phyloP scores from a whole-genome alignment of 2,888 invertebrate genomes.

The Hirtodrosophila trivittata region DNA sequence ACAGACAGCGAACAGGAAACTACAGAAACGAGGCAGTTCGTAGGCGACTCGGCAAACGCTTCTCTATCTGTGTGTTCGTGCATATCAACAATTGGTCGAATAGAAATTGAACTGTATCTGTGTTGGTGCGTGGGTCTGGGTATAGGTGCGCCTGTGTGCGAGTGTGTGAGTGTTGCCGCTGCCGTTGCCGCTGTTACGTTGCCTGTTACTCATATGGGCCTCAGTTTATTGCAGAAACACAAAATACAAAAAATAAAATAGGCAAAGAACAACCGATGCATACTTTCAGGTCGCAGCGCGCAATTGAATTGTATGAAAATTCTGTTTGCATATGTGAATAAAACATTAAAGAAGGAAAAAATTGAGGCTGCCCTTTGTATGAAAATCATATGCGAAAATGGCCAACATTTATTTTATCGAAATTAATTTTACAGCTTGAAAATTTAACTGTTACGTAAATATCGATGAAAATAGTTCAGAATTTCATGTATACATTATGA shows the following conservation, averaged over 20 bases:
- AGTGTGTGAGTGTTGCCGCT: slow-evolving; percentile 15
- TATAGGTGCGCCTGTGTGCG: slow-evolving; percentile 23
- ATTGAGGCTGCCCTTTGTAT: slow-evolving; percentile 21
- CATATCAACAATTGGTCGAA: slow-evolving; percentile 78
- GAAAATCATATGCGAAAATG: slow-evolving; percentile 32
- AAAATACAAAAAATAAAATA: slow-evolving; percentile 20
- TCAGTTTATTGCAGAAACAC: slow-evolving; percentile 52
- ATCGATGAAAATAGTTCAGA: too few species aligned
- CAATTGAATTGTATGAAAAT: slow-evolving; percentile 76
- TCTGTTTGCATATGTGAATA: slow-evolving; percentile 79
- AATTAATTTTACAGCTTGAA: too few species aligned
- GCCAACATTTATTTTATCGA: slow-evolving; percentile 11
- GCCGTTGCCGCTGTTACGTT: slow-evolving; percentile 21
- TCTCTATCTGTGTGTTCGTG: slow-evolving; percentile 53
- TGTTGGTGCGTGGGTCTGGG: slow-evolving; percentile 23
- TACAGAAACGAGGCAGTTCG: slow-evolving; percentile 44
- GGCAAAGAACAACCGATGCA: slow-evolving; percentile 49
- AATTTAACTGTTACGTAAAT: too few species aligned
- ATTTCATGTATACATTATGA: too few species aligned
- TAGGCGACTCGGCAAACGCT: slow-evolving; percentile 36
- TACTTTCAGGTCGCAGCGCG: slow-evolving; percentile 54
- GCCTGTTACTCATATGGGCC: slow-evolving; percentile 29
- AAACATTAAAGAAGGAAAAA: slow-evolving; percentile 56
- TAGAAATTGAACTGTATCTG: slow-evolving; percentile 41
- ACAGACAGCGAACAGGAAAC: slow-evolving; percentile 45